Evolutionary conservation across 2,888 invertebrate species (phyloP).

Genomic region (Tinea pellionella): DNA sequence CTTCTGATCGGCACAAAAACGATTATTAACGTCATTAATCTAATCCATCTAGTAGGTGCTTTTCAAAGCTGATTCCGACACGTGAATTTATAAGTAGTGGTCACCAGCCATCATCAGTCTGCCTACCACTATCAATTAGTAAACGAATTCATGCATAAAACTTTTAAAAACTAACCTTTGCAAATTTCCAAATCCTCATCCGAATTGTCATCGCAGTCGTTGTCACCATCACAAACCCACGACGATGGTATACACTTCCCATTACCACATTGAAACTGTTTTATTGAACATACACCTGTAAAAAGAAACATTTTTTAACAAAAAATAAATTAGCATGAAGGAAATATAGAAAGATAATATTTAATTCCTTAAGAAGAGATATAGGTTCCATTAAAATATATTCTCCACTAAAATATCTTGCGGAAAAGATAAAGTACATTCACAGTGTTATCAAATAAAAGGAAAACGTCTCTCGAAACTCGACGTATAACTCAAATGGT

Average conservation of each 20-base stretch:
- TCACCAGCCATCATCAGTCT: no score
- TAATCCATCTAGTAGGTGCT: background rate
- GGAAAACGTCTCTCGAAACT: constrained; percentile 35
- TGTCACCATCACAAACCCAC: constrained; percentile 82
- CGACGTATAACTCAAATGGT: constrained; percentile 39
- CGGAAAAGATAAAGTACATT: no score
- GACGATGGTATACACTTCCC: constrained; percentile 81
- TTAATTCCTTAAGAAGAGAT: no score
- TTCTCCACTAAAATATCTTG: no score
- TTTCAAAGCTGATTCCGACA: background rate
- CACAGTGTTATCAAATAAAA: background rate
- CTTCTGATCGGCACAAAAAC: background rate
- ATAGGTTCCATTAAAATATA: no score
- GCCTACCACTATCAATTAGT: no score
- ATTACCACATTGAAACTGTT: constrained; percentile 81
- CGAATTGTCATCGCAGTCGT: constrained; percentile 85
- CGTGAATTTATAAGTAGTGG: no score
- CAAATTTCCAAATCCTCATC: constrained; percentile 81
- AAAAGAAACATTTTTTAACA: no score
- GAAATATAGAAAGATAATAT: background rate
- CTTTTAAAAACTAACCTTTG: constrained; percentile 26
- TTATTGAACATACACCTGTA: constrained; percentile 69
- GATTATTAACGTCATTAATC: background rate
- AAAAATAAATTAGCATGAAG: constrained; percentile 13
- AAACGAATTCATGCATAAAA: no score